These are phyloP conservation scores for Eptatretus atami DNA, from an alignment of 2,797 vertebrate genomes.

Conservation along the genomic window DNA sequence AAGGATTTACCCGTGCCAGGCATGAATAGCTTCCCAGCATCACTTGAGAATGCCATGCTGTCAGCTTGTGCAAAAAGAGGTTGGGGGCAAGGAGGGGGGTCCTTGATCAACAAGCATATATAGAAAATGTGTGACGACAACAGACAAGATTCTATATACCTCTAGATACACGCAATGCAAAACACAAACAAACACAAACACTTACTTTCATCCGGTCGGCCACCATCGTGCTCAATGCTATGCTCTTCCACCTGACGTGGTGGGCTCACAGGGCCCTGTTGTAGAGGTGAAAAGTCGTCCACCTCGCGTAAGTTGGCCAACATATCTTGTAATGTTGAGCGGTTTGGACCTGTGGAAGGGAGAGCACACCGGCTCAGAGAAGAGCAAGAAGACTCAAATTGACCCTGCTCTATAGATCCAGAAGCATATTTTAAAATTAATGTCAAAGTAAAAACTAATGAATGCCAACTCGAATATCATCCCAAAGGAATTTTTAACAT, in stretches of 20 bases:
- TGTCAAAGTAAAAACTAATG: too few species aligned
- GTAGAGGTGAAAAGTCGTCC: constrained; percentile 66
- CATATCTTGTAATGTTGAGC: constrained; percentile 97
- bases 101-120: too few species aligned
- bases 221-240: neutral
- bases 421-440: too few species aligned
- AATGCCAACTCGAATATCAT: too few species aligned
- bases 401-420: too few species aligned
- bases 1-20: constrained; percentile 69
- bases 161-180: too few species aligned
- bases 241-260: constrained; percentile 18
- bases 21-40: constrained; percentile 78
- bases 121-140: too few species aligned
- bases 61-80: constrained; percentile 22
- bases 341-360: constrained; percentile 43
- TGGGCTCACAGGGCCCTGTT: constrained; percentile 46
- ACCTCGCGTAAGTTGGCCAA: constrained; percentile 83
- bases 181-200: neutral
- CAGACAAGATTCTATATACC: too few species aligned
- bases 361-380: neutral
- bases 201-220: neutral
- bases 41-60: constrained; percentile 55
- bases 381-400: too few species aligned
- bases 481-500: too few species aligned
- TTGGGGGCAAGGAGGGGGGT: too few species aligned